phyloP scores from a whole-genome alignment of 2,113 vertebrate genomes.

The Sebastes fasciatus region DNA sequence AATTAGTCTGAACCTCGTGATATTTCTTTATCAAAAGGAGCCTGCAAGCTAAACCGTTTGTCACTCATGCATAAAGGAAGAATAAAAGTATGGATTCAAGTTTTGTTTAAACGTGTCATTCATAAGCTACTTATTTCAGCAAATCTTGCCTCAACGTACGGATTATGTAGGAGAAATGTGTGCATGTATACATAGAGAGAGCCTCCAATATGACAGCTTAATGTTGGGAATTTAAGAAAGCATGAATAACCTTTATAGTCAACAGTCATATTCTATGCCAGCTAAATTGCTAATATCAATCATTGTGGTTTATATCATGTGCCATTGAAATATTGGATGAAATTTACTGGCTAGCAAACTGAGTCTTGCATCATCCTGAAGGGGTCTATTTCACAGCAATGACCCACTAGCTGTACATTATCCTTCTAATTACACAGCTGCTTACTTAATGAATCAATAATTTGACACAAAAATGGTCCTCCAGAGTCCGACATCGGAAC shows the following conservation, averaged over 20 bases:
- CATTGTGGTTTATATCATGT: not conserved
- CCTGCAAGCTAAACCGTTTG: not conserved
- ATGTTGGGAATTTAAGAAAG: not conserved
- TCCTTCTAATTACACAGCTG: no score
- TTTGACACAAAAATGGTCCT: no score
- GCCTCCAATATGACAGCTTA: not conserved
- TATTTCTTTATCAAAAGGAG: constrained; percentile 13
- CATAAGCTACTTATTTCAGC: not conserved
- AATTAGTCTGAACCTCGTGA: constrained; percentile 19
- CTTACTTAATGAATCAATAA: no score
- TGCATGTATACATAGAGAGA: not conserved
- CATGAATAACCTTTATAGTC: not conserved
- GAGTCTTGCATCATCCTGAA: no score
- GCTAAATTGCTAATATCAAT: not conserved
- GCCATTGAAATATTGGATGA: no score
- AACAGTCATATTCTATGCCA: not conserved
- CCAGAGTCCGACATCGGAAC: no score
- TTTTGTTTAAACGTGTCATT: not conserved
- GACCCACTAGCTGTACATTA: no score
- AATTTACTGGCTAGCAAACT: no score
- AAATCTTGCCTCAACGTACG: not conserved
- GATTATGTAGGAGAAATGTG: not conserved
- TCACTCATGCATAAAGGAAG: not conserved
- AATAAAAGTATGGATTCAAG: constrained; percentile 11
- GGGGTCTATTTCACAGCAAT: no score